Conservation (phyloP, 2,888 invertebrate genomes). For the Drosophila acutilabella region DNA sequence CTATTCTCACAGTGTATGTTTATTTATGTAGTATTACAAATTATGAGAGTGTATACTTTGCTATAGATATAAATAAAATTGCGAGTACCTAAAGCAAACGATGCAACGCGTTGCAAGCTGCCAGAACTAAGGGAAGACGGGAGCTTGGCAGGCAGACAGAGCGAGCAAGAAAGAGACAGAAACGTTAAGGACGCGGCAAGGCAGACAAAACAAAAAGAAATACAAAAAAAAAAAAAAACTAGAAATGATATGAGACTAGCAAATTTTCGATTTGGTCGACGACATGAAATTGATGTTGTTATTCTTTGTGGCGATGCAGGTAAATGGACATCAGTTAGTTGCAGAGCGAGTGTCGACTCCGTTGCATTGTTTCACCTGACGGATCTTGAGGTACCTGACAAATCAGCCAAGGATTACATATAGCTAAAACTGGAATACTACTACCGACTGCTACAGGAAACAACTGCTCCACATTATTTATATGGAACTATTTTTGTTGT, state of each 20-base stretch:
- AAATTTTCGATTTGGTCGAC: constrained; percentile 26
- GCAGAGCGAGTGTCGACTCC: constrained; percentile 34
- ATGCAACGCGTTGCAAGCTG: background rate
- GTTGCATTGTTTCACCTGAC: constrained; percentile 47
- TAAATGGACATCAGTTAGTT: constrained; percentile 43
- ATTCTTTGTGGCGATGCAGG: constrained; percentile 44
- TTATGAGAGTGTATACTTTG: constrained; percentile 18
- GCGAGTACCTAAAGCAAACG: constrained; percentile 2
- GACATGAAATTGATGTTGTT: constrained; percentile 47
- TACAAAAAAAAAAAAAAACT: background rate
- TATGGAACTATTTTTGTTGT: too few relatives aligned
- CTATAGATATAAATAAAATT: constrained; percentile 51
- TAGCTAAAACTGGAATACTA: background rate
- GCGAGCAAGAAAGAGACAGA: too few relatives aligned
- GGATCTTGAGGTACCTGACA: constrained; percentile 9
- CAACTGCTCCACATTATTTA: too few relatives aligned
- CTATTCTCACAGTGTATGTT: constrained; percentile 24
- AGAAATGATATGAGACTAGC: constrained; percentile 37
- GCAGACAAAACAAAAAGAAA: constrained; percentile 20
- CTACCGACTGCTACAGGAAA: too few relatives aligned
- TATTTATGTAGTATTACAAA: constrained; percentile 11
- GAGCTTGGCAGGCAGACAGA: background rate
- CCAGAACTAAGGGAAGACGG: background rate
- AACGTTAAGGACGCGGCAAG: constrained; percentile 11
- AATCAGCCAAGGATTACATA: too few relatives aligned